Base-by-base conservation (phyloP, 2,888 invertebrate species). In the Cremastinae sp. region DNA sequence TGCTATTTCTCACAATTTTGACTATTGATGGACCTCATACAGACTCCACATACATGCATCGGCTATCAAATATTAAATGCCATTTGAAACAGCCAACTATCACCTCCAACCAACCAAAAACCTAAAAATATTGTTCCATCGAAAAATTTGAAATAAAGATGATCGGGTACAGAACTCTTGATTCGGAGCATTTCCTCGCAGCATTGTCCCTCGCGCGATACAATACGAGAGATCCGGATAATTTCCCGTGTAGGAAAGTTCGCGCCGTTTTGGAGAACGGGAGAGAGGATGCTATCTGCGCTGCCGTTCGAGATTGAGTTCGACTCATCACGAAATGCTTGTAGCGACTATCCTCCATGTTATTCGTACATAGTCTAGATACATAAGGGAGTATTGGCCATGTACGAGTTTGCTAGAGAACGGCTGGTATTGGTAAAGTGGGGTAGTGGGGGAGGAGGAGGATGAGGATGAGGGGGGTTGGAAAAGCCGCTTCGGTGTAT, bases 251-350 rank as follows among this genome's bases (percentile, higher is more conserved):
- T 58, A 58, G 51, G 64, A 76, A 76, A 47, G 61, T 73, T 41
- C 37, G 20, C 43, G 53, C 35, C 68, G 59, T 73, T 74, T 66
- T 35, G 78, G 56, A 74, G 61, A 69, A 69, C 45, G 65, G 64
- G 49, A 20, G 43, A n/a, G 37, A 74, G 78, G 72, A 83, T 81
- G 62, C 64, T 69, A 65, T 66, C 66, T 77, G 28, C 28, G 28
- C 58, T 72, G 78, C 81, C 80, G 75, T 81, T 79, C 80, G 82
- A 84, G 85, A 88, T 86, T 85, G 85, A 87, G 85, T 86, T 88
- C 83, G 88, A 87, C 84, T 88, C 86, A 85, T 87, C 87, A 84
- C 82, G 85, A 87, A 86, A 86, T 86, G 85, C 84, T 85, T 84
- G 84, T 83, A 84, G 81, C 82, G 83, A 84, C 83, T 84, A 87